phyloP scores from a whole-genome alignment of 2,113 vertebrate species.

The Octodon degus region DNA sequence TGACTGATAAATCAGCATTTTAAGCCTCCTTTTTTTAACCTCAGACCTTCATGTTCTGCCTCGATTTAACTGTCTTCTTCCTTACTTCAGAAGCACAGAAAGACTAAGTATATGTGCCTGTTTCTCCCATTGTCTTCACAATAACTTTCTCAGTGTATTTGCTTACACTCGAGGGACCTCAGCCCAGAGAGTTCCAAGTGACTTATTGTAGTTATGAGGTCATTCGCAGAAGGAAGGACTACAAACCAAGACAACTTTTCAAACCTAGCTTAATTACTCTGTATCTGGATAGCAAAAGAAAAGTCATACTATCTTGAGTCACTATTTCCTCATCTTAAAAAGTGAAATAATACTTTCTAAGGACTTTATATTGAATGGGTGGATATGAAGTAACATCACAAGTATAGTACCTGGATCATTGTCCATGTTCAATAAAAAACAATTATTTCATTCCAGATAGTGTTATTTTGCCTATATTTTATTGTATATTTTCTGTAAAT shows the following conservation, averaged over 20 bases:
- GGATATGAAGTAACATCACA: neutral
- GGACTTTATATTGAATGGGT: neutral
- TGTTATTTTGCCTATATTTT: neutral
- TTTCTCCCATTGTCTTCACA: neutral
- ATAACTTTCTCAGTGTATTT: neutral
- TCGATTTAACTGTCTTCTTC: neutral
- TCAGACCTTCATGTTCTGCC: neutral
- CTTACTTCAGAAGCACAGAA: neutral
- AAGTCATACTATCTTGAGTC: neutral
- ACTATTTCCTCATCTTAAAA: neutral
- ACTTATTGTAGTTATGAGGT: neutral
- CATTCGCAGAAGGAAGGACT: neutral
- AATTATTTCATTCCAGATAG: neutral
- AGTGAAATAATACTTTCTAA: neutral
- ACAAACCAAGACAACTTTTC: neutral
- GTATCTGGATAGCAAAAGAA: neutral
- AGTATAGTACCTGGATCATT: neutral
- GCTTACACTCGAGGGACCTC: neutral
- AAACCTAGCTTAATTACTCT: neutral
- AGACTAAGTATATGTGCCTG: neutral
- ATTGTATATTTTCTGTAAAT: neutral
- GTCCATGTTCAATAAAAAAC: neutral
- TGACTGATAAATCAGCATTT: neutral
- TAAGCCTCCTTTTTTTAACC: neutral
- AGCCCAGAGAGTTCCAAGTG: neutral